Evolutionary conservation across 2,888 invertebrate species (phyloP).

Genomic region (Xestia xanthographa): DNA sequence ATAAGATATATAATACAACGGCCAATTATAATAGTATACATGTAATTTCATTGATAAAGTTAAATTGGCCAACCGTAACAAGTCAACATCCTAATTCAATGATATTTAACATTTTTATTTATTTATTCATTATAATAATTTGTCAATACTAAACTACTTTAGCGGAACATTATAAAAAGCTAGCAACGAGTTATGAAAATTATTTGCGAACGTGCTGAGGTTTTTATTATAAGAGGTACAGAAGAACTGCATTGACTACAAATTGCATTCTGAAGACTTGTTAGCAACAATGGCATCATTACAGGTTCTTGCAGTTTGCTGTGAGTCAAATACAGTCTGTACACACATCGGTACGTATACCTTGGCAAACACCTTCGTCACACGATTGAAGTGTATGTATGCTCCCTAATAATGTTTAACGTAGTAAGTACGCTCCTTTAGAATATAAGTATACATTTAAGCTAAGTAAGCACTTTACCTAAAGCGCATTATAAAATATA

Average conservation of each 20-base stretch:
- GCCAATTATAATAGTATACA: slow-evolving; percentile 66
- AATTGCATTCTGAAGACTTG: neutral
- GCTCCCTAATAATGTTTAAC: too few species aligned
- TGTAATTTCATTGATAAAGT: slow-evolving; percentile 60
- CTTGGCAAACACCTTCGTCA: slow-evolving; percentile 20
- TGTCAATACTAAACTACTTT: slow-evolving; percentile 77
- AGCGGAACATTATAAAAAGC: slow-evolving; percentile 85
- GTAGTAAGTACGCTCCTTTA: too few species aligned
- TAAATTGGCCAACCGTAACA: slow-evolving; percentile 66
- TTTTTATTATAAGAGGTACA: slow-evolving; percentile 24
- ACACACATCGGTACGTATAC: neutral
- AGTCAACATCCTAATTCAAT: slow-evolving; percentile 69
- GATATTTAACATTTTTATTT: slow-evolving; percentile 71
- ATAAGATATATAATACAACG: slow-evolving; percentile 62
- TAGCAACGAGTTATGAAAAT: slow-evolving; percentile 82
- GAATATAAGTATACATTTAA: too few species aligned
- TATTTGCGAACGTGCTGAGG: slow-evolving; percentile 76
- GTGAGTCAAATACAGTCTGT: slow-evolving; percentile 29
- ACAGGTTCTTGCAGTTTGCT: neutral
- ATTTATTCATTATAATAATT: slow-evolving; percentile 68
- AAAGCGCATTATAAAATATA: too few species aligned
- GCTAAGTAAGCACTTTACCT: too few species aligned
- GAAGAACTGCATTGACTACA: slow-evolving; percentile 1
- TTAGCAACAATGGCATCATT: neutral
- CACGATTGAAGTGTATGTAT: too few species aligned